Conservation (phyloP, 1,140 invertebrate species). For the Cyclina sinensis region DNA sequence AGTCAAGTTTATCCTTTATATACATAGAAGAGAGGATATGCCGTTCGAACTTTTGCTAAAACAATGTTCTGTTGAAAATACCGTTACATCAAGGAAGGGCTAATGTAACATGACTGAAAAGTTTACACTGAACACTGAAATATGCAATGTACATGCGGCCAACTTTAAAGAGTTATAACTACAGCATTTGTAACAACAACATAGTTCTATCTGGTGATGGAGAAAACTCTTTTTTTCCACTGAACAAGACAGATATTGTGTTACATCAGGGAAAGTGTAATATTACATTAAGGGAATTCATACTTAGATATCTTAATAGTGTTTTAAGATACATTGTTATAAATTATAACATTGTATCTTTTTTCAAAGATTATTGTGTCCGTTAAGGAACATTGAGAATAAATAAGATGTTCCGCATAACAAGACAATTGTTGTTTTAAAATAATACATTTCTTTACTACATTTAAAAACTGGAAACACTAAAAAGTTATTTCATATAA, state of each 20-base stretch:
- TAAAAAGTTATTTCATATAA: no score
- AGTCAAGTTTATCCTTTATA: neutral
- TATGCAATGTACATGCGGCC: no score
- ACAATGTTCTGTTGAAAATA: neutral
- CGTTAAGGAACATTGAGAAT: no score
- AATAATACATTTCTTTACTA: no score
- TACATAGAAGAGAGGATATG: neutral
- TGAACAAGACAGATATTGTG: neutral
- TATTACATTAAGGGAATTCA: neutral
- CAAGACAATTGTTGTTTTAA: no score
- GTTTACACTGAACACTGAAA: no score
- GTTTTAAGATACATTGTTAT: no score
- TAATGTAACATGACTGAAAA: neutral
- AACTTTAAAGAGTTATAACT: neutral
- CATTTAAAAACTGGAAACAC: no score
- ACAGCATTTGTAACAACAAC: neutral
- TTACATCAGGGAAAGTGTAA: constrained; percentile 15
- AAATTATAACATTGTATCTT: no score
- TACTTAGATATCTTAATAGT: no score
- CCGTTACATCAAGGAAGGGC: constrained; percentile 8
- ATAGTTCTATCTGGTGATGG: neutral
- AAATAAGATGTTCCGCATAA: no score
- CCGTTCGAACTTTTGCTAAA: neutral
- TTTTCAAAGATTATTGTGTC: no score
- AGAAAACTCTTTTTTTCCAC: neutral